Percentiles rank a stretch among this genome's conserved stretches.
Evolutionary conservation across 2,888 invertebrate species (phyloP).

Genomic region (Xestia c-nigrum): DNA sequence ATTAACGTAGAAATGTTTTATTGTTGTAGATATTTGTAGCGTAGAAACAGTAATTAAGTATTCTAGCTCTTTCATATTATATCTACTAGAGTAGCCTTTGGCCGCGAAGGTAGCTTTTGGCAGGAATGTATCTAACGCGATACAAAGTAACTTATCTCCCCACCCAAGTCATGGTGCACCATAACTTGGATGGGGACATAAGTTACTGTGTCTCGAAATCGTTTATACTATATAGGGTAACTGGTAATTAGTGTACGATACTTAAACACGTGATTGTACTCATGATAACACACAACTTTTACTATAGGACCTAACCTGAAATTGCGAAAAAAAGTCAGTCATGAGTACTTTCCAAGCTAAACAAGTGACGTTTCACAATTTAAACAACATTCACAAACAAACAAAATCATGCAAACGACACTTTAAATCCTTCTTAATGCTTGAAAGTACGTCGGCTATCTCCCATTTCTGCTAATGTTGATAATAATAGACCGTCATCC

Average conservation of each 20-base stretch:
- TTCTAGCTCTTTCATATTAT: neutral
- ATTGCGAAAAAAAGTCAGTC: too few relatives aligned
- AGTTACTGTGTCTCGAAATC: neutral
- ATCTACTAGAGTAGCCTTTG: neutral
- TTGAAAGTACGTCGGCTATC: constrained; percentile 9
- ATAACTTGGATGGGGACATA: too few relatives aligned
- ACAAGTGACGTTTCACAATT: constrained; percentile 13
- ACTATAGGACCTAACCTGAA: too few relatives aligned
- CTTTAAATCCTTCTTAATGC: constrained; percentile 15
- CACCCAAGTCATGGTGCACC: neutral
- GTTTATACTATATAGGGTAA: neutral
- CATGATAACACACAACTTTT: too few relatives aligned
- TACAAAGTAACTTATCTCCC: neutral
- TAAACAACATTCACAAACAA: constrained; percentile 9
- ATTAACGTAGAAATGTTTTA: constrained; percentile 10
- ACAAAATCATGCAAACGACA: constrained; percentile 31
- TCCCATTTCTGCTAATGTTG: constrained; percentile 10
- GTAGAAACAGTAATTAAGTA: neutral
- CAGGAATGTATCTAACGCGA: neutral
- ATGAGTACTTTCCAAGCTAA: neutral
- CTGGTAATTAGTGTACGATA: too few relatives aligned
- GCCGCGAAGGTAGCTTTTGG: neutral
- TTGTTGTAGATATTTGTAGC: constrained; percentile 14
- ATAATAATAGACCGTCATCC: constrained; percentile 34
- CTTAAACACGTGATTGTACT: too few relatives aligned